Percentiles rank a stretch among this genome's conserved stretches.
phyloP scores from a whole-genome alignment of 2,888 invertebrate genomes.

The Petrolisthes manimaculis region DNA sequence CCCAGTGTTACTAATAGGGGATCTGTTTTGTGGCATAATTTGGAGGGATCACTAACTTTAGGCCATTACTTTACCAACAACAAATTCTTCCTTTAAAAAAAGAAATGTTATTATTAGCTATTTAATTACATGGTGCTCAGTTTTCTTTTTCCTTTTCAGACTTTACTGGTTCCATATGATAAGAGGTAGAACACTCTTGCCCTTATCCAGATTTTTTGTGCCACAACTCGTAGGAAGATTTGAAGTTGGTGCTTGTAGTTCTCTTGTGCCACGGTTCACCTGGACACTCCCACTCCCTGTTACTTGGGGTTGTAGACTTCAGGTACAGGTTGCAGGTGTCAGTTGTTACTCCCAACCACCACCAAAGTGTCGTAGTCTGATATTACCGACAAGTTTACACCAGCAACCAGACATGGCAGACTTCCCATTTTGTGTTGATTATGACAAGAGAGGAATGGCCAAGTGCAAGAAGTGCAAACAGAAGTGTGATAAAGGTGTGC shows the following conservation, averaged over 20 bases:
- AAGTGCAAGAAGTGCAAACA: slow-evolving; percentile 89
- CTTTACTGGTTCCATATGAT: background rate
- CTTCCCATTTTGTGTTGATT: slow-evolving; percentile 77
- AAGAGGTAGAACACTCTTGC: background rate
- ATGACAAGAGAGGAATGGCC: slow-evolving; percentile 84
- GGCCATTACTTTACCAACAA: no score
- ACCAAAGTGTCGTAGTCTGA: background rate
- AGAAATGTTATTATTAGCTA: no score
- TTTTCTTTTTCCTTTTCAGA: background rate
- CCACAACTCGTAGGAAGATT: background rate
- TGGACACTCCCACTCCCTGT: background rate
- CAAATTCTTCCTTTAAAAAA: no score
- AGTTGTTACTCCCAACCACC: background rate
- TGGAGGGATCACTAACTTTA: no score
- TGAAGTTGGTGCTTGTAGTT: background rate
- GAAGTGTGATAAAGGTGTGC: slow-evolving; percentile 78
- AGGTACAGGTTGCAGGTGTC: no score
- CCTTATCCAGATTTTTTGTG: background rate
- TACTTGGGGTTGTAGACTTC: no score
- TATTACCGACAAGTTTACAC: no score
- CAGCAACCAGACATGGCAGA: slow-evolving; percentile 23
- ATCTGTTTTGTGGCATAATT: no score
- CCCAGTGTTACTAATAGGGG: no score
- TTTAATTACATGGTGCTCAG: no score
- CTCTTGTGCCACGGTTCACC: background rate